phyloP scores from a whole-genome alignment of 2,888 invertebrate species.

The Torymus auratus region DNA sequence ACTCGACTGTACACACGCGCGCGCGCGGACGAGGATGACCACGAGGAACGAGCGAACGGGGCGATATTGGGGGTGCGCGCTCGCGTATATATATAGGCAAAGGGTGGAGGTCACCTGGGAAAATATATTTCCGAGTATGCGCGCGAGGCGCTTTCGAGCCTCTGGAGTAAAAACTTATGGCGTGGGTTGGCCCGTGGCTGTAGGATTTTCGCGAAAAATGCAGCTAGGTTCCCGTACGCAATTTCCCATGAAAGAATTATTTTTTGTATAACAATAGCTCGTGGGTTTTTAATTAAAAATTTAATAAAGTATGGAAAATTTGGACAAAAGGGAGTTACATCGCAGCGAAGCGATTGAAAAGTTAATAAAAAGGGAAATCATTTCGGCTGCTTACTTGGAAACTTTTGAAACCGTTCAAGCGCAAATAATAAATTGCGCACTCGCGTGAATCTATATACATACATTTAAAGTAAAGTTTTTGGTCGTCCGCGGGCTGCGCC shows the following conservation, averaged over 20 bases:
- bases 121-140: slow-evolving; percentile 46
- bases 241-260: too few species aligned
- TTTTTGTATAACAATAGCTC: too few species aligned
- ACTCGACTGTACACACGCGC: neutral
- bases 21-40: neutral
- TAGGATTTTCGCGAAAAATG: too few species aligned
- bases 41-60: neutral
- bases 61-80: too few species aligned
- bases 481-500: too few species aligned
- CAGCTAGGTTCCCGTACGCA: too few species aligned
- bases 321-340: too few species aligned
- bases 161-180: slow-evolving; percentile 63
- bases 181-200: neutral
- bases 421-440: neutral
- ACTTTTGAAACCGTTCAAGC: neutral
- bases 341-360: too few species aligned
- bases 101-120: slow-evolving; percentile 14
- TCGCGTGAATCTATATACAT: neutral
- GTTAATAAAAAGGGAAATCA: too few species aligned
- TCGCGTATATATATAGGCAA: neutral
- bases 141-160: neutral
- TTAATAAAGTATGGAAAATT: too few species aligned
- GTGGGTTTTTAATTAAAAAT: too few species aligned
- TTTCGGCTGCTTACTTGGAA: neutral
- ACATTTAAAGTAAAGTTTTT: too few species aligned